Evolutionary conservation across 2,797 vertebrate genomes (phyloP).

Genomic region (Centropyge bicolor): DNA sequence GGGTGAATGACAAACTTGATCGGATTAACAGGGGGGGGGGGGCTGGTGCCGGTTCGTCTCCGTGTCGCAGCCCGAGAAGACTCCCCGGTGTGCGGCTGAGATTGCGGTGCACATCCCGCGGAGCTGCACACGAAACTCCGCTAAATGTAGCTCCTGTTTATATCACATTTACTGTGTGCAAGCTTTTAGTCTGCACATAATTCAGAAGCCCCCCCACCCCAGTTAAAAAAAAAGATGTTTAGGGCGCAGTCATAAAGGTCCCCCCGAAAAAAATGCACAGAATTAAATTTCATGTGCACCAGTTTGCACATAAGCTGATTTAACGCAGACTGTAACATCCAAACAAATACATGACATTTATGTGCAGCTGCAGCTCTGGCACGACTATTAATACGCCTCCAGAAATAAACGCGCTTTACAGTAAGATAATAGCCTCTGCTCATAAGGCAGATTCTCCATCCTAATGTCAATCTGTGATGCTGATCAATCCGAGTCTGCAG

Average conservation of each 20-base stretch:
- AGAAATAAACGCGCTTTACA: slow-evolving; percentile 52
- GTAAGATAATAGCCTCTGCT: slow-evolving; percentile 25
- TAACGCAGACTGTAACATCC: not conserved
- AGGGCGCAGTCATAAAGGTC: slow-evolving; percentile 26
- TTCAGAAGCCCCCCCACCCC: not conserved
- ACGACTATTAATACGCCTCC: slow-evolving; percentile 33
- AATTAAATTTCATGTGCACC: slow-evolving; percentile 35
- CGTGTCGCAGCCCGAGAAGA: slow-evolving; percentile 63
- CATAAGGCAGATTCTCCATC: slow-evolving; percentile 29
- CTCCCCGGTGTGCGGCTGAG: slow-evolving; percentile 74
- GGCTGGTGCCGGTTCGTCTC: slow-evolving; percentile 50
- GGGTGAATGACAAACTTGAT: slow-evolving; percentile 67
- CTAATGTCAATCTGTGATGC: slow-evolving; percentile 12
- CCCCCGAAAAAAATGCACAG: slow-evolving; percentile 30
- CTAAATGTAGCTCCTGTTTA: slow-evolving; percentile 54
- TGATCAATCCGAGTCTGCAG: slow-evolving; percentile 21
- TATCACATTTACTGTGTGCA: slow-evolving; percentile 14
- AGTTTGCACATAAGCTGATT: slow-evolving; percentile 32
- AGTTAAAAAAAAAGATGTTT: slow-evolving; percentile 5
- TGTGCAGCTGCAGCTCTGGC: slow-evolving; percentile 40
- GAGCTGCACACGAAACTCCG: slow-evolving; percentile 73
- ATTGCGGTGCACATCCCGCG: slow-evolving; percentile 73
- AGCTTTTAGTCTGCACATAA: slow-evolving; percentile 8
- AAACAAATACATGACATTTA: slow-evolving; percentile 15
- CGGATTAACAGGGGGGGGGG: slow-evolving; percentile 40